Evolutionary conservation across 2,113 vertebrate genomes (phyloP), one percentile per base, ranked within the genome.

Genomic region (Lamprotornis superbus): DNA sequence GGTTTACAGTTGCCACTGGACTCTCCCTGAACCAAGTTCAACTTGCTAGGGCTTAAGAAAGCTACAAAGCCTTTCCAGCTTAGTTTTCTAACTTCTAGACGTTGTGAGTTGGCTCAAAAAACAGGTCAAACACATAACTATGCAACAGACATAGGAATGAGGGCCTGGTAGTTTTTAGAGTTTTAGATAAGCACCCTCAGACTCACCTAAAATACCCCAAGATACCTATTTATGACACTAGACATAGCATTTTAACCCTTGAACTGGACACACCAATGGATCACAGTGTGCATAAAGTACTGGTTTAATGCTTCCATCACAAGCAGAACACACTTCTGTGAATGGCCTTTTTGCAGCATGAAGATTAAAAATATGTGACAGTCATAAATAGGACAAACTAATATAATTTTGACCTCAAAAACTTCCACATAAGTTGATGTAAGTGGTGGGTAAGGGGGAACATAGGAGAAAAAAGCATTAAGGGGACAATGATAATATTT

Each of bases 391-490:
- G 53, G 17, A 83, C 31, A 65, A 31, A 40, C 4, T 11, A 63
- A 71, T 63, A 88, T 21, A 1, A 64, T 59, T 85, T 40, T 75
- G 5, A 79, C 75, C 33, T 87, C 57, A 89, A 92, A 92, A 93
- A 28, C 30, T 50, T 55, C 15, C 63, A 90, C 19, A 12, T 71
- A 75, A 89, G 42, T 60, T 77, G 27, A 89, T 35, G 10, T 12
- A 55, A 92, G 8, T 7, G 6, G 24, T 18, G 5, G 7, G 1
- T 12, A 6, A 18, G 12, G 1, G 9, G 1, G 1, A 76, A 69
- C 30, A 83, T 0, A 49, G 30, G 12, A 73, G 79, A 78, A 68
- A 8, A 88, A 71, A 28, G 8, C 23, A 40, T 35, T 64, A 74
- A 63, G 15, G 15, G 6, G 5, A 57, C 47, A 53, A 89, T 40